phyloP scores from a whole-genome alignment of 1,140 invertebrate species.

The Stegodyphus dumicola region DNA sequence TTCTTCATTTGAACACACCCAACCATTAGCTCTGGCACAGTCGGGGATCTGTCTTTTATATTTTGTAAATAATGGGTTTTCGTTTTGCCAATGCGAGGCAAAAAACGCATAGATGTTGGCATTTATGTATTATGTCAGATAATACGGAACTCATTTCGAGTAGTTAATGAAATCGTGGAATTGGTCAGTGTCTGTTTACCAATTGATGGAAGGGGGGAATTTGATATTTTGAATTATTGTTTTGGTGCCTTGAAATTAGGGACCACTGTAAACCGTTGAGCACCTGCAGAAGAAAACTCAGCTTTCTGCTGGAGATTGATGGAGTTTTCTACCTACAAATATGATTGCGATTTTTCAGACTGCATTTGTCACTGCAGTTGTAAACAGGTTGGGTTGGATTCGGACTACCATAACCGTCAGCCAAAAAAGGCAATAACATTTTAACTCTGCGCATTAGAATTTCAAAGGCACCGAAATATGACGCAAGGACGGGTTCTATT shows the following conservation, averaged over 20 bases:
- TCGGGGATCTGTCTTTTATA: slow-evolving; percentile 27
- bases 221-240: background rate
- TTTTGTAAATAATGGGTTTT: slow-evolving; percentile 49
- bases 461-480: slow-evolving; percentile 1
- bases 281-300: background rate
- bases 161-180: slow-evolving; percentile 36
- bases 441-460: background rate
- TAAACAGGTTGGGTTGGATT: background rate
- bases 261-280: background rate
- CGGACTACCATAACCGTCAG: background rate
- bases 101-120: slow-evolving; percentile 4
- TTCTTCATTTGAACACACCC: slow-evolving; percentile 40
- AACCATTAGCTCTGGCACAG: slow-evolving; percentile 40
- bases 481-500: too few species aligned
- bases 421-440: slow-evolving; percentile 3
- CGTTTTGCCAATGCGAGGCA: background rate
- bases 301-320: background rate
- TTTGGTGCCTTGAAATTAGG: background rate
- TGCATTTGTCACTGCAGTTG: slow-evolving; percentile 18
- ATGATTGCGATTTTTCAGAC: slow-evolving; percentile 1
- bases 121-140: slow-evolving; percentile 19
- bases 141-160: slow-evolving; percentile 40
- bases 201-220: slow-evolving; percentile 4
- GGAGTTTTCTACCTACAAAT: background rate
- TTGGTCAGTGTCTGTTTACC: slow-evolving; percentile 38